Base-by-base conservation (phyloP, 2,113 vertebrate species). In the Australoheros scitulus region DNA sequence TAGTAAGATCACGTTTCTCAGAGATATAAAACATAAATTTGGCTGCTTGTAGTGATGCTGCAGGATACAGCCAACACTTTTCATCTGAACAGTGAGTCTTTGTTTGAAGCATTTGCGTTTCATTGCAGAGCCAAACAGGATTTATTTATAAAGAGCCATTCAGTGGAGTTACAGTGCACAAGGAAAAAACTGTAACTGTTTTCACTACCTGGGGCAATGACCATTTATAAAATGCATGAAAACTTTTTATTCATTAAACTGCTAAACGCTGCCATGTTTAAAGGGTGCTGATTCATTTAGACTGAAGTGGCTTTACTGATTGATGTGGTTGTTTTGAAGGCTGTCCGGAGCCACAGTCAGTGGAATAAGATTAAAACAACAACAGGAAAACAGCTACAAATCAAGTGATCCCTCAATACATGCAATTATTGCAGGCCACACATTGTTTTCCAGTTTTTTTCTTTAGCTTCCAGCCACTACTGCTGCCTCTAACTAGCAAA, bases 311-410 rank as follows among this genome's bases (percentile, higher is more conserved):
- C 15, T 75, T 36, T 11, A 84, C 56, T 57, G 82, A 18, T 50
- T 10, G 32, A 14, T 57, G 58, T 61, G 32, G 61, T 22, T 17
- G 20, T 77, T 36, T 59, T 34, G 26, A 36, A 60, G 29, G 24
- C 65, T 56, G 29, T 52, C 64, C 26, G 29, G 57, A 22, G 57
- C 11, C 52, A 77, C 75, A 47, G 38, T 41, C 52, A 57, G 22
- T 17, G 64, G 63, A 80, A 68, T 58, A 26, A 47, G 26, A 77
- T 15, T 24, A 64, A 1, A 26, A 78, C 57, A 63, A 61, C 76
- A 77, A 61, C 76, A 61, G 6, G 56, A 41, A 77, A 58, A 56
- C 36, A 34, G 18, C 47, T 65, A 41, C 61, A 82, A 76, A 64
- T 57, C 47, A 43, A 18, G 24, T n/a, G 24, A 77, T 17, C 55